These are phyloP conservation scores for Oophaga pumilio DNA, from an alignment of 2,113 vertebrate species.

Conservation along the genomic window DNA sequence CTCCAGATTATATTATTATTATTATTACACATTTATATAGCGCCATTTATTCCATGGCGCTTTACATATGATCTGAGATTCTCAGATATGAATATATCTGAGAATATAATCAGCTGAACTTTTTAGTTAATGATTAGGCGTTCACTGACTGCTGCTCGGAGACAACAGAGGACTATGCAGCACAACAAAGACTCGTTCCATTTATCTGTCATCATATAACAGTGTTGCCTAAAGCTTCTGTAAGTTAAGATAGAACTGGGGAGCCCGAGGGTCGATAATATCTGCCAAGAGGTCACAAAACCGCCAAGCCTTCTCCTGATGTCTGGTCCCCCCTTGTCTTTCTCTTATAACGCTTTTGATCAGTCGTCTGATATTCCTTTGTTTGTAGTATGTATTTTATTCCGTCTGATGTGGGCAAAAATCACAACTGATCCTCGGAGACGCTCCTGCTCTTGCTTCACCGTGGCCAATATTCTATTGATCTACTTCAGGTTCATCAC, in stretches of 20 bases:
- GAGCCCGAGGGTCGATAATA: background rate
- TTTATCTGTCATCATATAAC: slow-evolving; percentile 23
- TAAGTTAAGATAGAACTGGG: background rate
- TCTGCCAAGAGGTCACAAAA: slow-evolving; percentile 6
- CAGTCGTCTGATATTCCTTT: background rate
- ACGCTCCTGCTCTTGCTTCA: too few relatives aligned
- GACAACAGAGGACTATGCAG: background rate
- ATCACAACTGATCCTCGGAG: background rate
- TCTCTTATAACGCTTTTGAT: background rate
- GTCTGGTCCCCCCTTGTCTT: background rate
- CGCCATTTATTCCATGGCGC: too few relatives aligned
- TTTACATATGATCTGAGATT: too few relatives aligned
- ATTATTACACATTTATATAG: too few relatives aligned
- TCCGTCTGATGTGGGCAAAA: background rate
- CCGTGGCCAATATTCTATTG: background rate
- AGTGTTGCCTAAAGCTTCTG: background rate
- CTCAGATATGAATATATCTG: background rate
- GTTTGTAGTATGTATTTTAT: background rate
- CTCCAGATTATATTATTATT: too few relatives aligned
- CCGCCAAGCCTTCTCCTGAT: background rate
- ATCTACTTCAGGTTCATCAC: background rate
- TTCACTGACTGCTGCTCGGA: background rate
- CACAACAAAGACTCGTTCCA: background rate
- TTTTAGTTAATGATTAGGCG: slow-evolving; percentile 12
- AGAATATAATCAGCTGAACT: background rate